Evolutionary conservation across 2,888 invertebrate species (phyloP).

Genomic region (Caenorhabditis plicata): DNA sequence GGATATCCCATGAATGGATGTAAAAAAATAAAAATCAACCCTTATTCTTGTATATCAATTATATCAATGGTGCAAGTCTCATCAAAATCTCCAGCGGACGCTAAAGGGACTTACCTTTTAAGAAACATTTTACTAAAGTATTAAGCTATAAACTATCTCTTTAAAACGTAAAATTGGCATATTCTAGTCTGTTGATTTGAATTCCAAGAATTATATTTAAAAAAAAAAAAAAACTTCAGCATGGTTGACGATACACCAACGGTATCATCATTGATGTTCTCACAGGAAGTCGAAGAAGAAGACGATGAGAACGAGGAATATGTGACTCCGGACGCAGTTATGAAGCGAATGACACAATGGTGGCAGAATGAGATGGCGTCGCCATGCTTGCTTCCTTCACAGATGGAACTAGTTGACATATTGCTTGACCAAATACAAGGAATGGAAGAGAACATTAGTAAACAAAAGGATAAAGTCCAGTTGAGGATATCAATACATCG

Average conservation of each 20-base stretch:
- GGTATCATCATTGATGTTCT: not conserved
- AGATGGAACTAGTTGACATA: conserved; percentile 43
- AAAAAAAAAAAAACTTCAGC: not conserved
- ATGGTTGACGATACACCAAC: not conserved
- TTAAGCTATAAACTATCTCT: too few species aligned
- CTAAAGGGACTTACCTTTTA: too few species aligned
- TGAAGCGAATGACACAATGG: conserved; percentile 35
- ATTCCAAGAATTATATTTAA: too few species aligned
- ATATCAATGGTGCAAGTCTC: too few species aligned
- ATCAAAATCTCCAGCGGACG: too few species aligned
- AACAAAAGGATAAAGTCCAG: conserved; percentile 24
- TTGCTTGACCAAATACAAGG: conserved; percentile 49
- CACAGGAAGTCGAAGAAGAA: not conserved
- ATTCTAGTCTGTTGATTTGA: too few species aligned
- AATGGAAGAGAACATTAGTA: conserved; percentile 36
- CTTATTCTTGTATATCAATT: too few species aligned
- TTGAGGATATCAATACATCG: conserved; percentile 42
- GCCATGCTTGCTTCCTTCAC: conserved; percentile 48
- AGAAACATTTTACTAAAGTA: too few species aligned
- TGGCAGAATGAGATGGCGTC: conserved; percentile 50
- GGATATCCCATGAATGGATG: too few species aligned
- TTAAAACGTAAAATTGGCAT: too few species aligned
- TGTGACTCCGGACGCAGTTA: conserved; percentile 18
- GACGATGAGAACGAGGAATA: conserved; percentile 18
- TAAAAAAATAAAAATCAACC: too few species aligned